Evolutionary conservation across 2,797 vertebrate genomes (phyloP).

Genomic region (Clarias platycephalus): DNA sequence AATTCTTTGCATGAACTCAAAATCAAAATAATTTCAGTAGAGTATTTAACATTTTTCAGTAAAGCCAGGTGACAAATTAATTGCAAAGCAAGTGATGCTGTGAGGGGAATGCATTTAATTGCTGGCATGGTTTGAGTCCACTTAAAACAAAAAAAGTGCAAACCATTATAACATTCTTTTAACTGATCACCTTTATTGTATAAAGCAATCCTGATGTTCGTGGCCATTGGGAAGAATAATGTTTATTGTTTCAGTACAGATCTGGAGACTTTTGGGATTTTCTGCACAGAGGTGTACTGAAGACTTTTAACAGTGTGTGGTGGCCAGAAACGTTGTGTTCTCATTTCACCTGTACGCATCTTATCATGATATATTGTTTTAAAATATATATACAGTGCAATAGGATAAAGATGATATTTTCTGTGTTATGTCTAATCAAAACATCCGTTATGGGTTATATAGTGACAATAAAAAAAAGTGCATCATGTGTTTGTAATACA

Average conservation of each 20-base stretch:
- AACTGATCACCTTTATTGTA: not conserved
- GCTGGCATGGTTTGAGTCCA: not conserved
- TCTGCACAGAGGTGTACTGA: not conserved
- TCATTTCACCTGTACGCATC: not conserved
- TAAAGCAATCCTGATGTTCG: not conserved
- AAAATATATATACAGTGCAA: not conserved
- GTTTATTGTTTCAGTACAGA: not conserved
- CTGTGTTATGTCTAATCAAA: not conserved
- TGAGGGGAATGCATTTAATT: not conserved
- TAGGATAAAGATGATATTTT: not conserved
- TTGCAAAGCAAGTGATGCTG: not conserved
- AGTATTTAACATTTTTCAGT: not conserved
- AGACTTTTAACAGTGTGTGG: not conserved
- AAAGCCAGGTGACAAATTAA: conserved; percentile 1
- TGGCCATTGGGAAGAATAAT: not conserved
- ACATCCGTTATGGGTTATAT: conserved; percentile 1
- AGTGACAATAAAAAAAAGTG: not conserved
- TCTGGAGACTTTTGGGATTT: not conserved
- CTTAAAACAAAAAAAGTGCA: not conserved
- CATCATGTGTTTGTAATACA: not conserved
- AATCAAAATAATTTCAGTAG: not conserved
- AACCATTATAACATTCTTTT: not conserved
- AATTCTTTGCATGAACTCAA: not conserved
- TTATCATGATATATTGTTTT: not conserved
- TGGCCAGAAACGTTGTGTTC: not conserved